Evolutionary conservation across 2,888 invertebrate genomes (phyloP).

Genomic region (Rapana venosa): DNA sequence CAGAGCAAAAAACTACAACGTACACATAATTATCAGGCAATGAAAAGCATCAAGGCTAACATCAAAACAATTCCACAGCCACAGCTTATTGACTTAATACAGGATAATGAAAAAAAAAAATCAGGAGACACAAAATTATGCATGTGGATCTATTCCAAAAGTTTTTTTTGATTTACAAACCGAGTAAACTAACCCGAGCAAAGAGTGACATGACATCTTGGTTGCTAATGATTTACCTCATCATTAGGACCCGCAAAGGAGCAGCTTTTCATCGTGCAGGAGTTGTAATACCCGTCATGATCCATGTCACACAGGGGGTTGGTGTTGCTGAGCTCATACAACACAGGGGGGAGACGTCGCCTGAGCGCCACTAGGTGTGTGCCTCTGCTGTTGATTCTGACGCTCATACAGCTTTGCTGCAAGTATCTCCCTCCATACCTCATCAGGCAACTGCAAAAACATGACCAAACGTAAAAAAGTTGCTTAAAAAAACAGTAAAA

Average conservation of each 20-base stretch:
- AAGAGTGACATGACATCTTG: no score
- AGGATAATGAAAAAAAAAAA: no score
- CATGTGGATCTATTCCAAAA: no score
- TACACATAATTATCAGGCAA: no score
- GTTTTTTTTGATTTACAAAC: no score
- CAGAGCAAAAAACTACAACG: no score
- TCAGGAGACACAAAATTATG: no score
- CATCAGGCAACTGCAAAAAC: slow-evolving; percentile 78
- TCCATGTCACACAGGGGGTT: slow-evolving; percentile 91
- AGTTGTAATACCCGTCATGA: slow-evolving; percentile 94
- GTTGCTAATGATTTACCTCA: slow-evolving; percentile 76
- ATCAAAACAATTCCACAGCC: no score
- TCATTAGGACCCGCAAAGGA: slow-evolving; percentile 94
- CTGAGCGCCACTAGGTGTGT: slow-evolving; percentile 88
- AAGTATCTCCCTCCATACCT: slow-evolving; percentile 70
- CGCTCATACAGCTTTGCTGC: slow-evolving; percentile 86
- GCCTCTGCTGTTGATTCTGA: slow-evolving; percentile 90
- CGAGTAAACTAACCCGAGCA: no score
- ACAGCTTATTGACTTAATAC: no score
- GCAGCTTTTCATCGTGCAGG: slow-evolving; percentile 98
- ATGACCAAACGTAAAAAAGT: background rate
- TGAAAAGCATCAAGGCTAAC: no score
- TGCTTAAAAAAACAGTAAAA: no score
- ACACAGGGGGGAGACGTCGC: slow-evolving; percentile 90
- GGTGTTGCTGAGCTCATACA: slow-evolving; percentile 85